These are phyloP conservation scores for Melospiza georgiana DNA, from an alignment of 2,113 vertebrate genomes.

Conservation along the genomic window DNA sequence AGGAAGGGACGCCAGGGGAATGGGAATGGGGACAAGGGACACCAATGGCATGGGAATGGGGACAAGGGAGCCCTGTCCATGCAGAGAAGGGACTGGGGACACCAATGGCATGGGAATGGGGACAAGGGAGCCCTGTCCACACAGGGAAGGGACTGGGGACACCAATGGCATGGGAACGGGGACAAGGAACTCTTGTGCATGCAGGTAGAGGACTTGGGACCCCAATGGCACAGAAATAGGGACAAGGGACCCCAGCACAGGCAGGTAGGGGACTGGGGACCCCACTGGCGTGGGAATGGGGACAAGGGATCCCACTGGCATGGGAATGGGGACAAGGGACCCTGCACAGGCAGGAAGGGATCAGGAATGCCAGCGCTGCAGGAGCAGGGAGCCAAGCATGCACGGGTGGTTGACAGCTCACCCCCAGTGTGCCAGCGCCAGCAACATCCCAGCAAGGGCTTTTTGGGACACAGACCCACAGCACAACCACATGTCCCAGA, in stretches of 20 bases:
- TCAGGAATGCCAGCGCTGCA: accelerated
- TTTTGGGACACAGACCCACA: background rate
- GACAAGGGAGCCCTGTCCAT: no score
- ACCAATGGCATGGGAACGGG: no score
- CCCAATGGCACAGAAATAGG: background rate
- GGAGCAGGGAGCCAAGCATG: background rate
- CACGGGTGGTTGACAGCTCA: background rate
- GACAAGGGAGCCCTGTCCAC: background rate
- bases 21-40: background rate
- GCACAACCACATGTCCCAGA: accelerated
- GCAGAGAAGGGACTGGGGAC: background rate
- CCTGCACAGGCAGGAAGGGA: background rate
- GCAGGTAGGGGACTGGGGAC: no score
- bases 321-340: background rate
- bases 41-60: no score
- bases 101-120: background rate
- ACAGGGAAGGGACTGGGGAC: no score
- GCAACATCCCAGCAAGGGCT: background rate
- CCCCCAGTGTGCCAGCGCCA: accelerated
- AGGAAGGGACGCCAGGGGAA: background rate
- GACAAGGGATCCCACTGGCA: no score
- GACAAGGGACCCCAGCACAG: background rate
- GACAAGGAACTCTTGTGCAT: no score
- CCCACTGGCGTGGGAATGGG: background rate
- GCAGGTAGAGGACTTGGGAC: background rate